phyloP scores from a whole-genome alignment of 2,888 invertebrate species.

The Limnephilus auricula region DNA sequence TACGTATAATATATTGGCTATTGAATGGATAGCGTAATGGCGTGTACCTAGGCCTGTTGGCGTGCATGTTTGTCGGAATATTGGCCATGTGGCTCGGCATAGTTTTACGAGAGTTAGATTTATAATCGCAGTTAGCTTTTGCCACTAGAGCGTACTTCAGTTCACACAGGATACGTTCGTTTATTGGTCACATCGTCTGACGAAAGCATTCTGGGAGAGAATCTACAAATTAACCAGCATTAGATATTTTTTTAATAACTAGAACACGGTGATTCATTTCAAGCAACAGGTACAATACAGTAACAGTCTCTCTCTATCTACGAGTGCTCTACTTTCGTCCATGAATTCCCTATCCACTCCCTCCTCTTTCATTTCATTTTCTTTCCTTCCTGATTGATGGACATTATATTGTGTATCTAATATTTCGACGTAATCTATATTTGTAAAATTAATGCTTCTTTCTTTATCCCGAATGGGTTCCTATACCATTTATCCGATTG shows the following conservation, averaged over 20 bases:
- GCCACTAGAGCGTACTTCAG: constrained; percentile 5
- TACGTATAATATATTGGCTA: background rate
- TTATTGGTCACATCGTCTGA: background rate
- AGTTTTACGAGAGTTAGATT: constrained; percentile 20
- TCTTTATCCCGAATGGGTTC: no score
- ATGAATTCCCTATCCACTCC: no score
- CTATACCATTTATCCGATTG: no score
- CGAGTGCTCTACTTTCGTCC: no score
- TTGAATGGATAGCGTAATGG: background rate
- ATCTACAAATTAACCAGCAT: no score
- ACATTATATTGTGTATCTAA: no score
- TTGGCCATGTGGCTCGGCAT: constrained; percentile 25
- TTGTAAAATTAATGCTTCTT: no score
- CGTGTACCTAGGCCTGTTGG: background rate
- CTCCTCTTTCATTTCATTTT: no score
- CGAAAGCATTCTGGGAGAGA: background rate
- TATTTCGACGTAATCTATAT: no score
- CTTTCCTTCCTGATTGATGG: no score
- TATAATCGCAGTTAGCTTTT: constrained; percentile 6
- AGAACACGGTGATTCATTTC: background rate
- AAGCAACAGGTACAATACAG: background rate
- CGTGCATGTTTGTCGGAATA: background rate
- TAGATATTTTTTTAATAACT: no score
- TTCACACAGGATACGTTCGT: background rate
- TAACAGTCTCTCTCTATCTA: no score